These are phyloP conservation scores for Bradysia coprophila DNA, from an alignment of 1,140 invertebrate genomes.

Conservation along the genomic window DNA sequence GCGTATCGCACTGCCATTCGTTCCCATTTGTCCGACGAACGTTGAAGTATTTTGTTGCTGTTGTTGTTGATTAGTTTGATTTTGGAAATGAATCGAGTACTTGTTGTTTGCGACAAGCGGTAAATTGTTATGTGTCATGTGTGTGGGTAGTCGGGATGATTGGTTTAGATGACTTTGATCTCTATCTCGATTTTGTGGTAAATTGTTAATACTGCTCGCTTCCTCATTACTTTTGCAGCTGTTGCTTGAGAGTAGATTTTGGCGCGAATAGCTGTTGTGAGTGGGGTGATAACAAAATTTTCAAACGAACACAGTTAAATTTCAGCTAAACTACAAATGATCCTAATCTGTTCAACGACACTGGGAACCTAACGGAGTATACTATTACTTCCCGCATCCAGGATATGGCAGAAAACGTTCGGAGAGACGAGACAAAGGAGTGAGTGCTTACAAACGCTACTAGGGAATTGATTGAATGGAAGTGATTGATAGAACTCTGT, in stretches of 20 bases:
- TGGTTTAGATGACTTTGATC: slow-evolving; percentile 14
- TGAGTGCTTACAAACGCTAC: too few species aligned
- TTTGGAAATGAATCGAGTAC: background rate
- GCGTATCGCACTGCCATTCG: slow-evolving; percentile 20
- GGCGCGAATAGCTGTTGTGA: slow-evolving; percentile 69
- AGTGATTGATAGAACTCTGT: too few species aligned
- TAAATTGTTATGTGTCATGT: slow-evolving; percentile 5
- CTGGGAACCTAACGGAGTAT: too few species aligned
- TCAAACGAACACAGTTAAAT: too few species aligned
- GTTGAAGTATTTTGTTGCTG: too few species aligned
- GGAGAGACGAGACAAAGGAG: too few species aligned
- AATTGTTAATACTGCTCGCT: slow-evolving; percentile 15
- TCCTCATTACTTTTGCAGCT: slow-evolving; percentile 40
- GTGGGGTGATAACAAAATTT: slow-evolving; percentile 14
- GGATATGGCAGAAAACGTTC: too few species aligned
- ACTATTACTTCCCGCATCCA: too few species aligned
- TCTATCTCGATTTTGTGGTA: slow-evolving; percentile 13
- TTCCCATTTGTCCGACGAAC: slow-evolving; percentile 32
- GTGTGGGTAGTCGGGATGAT: slow-evolving; percentile 11
- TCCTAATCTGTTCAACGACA: too few species aligned
- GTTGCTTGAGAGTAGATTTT: slow-evolving; percentile 60
- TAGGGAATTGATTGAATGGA: too few species aligned
- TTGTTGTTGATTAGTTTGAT: background rate
- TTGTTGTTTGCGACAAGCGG: background rate
- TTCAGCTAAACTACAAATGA: too few species aligned